These are phyloP conservation scores for Smittia sp. DNA, from an alignment of 2,888 invertebrate species.

Conservation along the genomic window DNA sequence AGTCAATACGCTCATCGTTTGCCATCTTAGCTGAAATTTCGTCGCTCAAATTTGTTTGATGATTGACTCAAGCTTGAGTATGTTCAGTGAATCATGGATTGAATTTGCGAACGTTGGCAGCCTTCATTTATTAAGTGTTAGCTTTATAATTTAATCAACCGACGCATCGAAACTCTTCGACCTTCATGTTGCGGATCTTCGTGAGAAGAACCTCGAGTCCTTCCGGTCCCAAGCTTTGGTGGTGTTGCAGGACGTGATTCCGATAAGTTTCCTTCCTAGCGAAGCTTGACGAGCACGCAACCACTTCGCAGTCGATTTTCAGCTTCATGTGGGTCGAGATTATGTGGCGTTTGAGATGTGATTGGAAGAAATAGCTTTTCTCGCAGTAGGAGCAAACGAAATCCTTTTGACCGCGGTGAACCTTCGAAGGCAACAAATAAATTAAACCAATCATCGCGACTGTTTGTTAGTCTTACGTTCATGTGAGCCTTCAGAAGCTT, in stretches of 20 bases:
- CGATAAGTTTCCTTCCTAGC: slow-evolving; percentile 34
- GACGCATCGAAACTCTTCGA: slow-evolving; percentile 22
- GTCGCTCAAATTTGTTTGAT: no score
- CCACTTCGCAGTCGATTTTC: slow-evolving; percentile 32
- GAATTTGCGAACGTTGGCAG: no score
- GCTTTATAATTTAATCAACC: no score
- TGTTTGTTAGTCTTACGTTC: background rate
- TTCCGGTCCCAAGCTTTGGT: slow-evolving; percentile 23
- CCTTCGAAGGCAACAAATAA: background rate
- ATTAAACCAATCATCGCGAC: background rate
- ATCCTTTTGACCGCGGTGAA: slow-evolving; percentile 31
- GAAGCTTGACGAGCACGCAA: background rate
- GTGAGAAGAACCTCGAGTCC: background rate
- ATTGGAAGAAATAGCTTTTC: slow-evolving; percentile 30
- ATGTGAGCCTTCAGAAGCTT: slow-evolving; percentile 10
- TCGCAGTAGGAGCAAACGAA: slow-evolving; percentile 25
- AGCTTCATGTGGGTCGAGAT: slow-evolving; percentile 28
- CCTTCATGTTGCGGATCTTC: slow-evolving; percentile 29
- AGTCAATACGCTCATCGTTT: background rate
- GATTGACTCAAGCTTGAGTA: no score
- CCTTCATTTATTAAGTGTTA: no score
- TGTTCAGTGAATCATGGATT: no score
- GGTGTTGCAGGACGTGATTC: slow-evolving; percentile 23
- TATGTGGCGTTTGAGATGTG: slow-evolving; percentile 23
- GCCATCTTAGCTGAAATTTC: no score